These are phyloP conservation scores for Eurosta solidaginis DNA, from an alignment of 1,140 invertebrate genomes.

Conservation along the genomic window DNA sequence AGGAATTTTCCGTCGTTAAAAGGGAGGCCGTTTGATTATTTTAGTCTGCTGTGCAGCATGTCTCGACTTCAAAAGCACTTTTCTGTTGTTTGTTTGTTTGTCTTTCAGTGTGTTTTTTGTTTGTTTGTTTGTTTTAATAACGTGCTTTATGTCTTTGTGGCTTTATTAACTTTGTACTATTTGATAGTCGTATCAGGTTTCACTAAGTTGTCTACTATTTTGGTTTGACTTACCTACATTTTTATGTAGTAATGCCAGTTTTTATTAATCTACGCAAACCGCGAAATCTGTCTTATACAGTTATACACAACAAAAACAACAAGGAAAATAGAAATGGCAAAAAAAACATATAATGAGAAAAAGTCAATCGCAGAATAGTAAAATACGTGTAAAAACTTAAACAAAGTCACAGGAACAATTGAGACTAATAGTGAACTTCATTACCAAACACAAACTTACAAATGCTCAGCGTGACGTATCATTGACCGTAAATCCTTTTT, in stretches of 20 bases:
- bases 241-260: not conserved
- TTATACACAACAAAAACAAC: not conserved
- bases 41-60: not conserved
- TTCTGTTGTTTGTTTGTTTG: no score
- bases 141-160: not conserved
- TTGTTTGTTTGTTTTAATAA: not conserved
- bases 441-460: no score
- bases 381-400: not conserved
- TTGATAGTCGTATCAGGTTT: no score
- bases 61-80: not conserved
- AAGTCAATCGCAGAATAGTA: not conserved
- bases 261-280: not conserved
- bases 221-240: not conserved
- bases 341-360: not conserved
- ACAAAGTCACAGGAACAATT: not conserved
- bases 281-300: not conserved
- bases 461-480: no score
- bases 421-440: no score
- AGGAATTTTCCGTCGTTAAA: no score
- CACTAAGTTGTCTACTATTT: not conserved
- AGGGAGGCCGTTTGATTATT: no score
- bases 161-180: no score
- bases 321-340: not conserved
- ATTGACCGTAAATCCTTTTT: no score
- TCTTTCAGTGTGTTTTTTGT: not conserved